Conservation (phyloP, 92 coral and sea anemone species). For the Zoanthus sociatus region DNA sequence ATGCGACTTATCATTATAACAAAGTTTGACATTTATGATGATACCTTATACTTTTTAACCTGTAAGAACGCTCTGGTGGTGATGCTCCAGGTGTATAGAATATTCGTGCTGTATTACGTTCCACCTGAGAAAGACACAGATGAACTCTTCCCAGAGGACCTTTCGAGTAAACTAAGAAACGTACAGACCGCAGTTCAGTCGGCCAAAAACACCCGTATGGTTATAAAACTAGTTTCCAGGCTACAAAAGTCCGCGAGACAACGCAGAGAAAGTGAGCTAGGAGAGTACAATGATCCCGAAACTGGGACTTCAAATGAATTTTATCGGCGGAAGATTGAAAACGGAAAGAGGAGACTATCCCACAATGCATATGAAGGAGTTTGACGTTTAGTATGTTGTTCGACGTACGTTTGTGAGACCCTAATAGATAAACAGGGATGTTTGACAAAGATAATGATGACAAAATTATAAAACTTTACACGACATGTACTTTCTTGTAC, state of each 20-base stretch:
- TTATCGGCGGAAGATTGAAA: not conserved
- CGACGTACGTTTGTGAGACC: no score
- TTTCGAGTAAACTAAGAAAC: constrained; percentile 65
- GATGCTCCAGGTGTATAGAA: constrained; percentile 93
- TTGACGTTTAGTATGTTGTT: not conserved
- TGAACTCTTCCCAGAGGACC: constrained; percentile 77
- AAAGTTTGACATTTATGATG: constrained; percentile 83
- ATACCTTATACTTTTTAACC: constrained; percentile 88
- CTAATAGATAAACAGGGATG: no score
- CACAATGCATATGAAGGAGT: constrained; percentile 15
- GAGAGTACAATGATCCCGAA: constrained; percentile 10
- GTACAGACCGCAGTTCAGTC: constrained; percentile 95
- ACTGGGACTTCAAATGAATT: not conserved
- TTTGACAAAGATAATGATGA: no score
- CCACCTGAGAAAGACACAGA: constrained; percentile 90
- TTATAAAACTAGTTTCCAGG: constrained; percentile 81
- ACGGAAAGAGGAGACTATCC: not conserved
- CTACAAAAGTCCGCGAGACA: constrained; percentile 73
- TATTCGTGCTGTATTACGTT: constrained; percentile 89
- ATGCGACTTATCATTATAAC: constrained; percentile 90
- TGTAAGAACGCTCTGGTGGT: constrained; percentile 93
- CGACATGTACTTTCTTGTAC: no score
- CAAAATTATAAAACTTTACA: no score
- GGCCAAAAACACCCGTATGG: constrained; percentile 80
- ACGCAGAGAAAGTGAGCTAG: constrained; percentile 17